Conservation (phyloP, 2,888 invertebrate species). For the Galerucella pusilla region DNA sequence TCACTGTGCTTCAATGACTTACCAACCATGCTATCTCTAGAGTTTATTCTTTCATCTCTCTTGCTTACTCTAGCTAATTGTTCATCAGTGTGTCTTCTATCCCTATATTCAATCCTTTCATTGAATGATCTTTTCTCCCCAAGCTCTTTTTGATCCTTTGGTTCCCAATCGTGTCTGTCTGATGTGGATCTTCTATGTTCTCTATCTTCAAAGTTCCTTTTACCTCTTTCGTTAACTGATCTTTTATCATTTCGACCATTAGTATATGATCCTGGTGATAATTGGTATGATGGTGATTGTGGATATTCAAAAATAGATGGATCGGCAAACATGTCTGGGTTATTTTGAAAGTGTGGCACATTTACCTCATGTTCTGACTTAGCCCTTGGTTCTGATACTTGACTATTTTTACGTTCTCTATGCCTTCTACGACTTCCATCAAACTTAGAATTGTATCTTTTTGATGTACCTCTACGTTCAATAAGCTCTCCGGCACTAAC, state of each 20-base stretch:
- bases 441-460: neutral
- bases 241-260: neutral
- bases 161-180: neutral
- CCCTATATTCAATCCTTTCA: neutral
- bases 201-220: neutral
- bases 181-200: neutral
- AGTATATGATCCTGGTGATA: neutral
- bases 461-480: neutral
- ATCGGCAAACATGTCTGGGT: neutral
- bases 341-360: neutral
- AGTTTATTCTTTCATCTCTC: neutral
- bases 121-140: conserved; percentile 19
- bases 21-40: neutral
- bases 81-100: neutral
- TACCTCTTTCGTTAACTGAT: neutral
- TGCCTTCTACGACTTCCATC: conserved; percentile 27
- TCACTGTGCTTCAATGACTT: neutral
- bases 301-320: neutral
- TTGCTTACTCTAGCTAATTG: neutral
- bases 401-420: conserved; percentile 9
- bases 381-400: neutral
- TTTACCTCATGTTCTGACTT: neutral
- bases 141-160: neutral
- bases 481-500: conserved; percentile 18
- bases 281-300: neutral